Conservation (phyloP, 2,888 invertebrate genomes). For the Cephus pygmeus region DNA sequence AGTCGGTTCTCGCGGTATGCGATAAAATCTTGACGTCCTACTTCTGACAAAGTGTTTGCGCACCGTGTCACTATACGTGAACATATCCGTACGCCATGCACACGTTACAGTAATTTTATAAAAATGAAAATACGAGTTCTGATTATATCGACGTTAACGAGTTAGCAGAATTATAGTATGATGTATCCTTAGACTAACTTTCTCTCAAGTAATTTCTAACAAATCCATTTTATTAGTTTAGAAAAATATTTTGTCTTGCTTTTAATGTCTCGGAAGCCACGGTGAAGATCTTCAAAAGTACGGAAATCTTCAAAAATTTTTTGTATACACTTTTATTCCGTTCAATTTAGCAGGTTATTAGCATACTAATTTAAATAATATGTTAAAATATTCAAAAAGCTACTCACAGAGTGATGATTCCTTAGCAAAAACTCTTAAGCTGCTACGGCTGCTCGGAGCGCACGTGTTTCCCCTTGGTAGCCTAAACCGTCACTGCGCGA, state of each 20-base stretch:
- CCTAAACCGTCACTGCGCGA: slow-evolving; percentile 19
- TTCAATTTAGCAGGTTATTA: background rate
- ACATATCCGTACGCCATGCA: background rate
- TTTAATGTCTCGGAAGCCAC: background rate
- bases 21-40: slow-evolving; percentile 1
- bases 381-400: background rate
- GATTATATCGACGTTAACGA: background rate
- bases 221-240: background rate
- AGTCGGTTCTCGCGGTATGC: background rate
- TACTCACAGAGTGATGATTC: slow-evolving; percentile 12
- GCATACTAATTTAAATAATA: background rate
- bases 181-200: background rate
- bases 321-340: background rate
- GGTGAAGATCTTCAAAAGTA: background rate
- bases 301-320: background rate
- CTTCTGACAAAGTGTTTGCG: background rate
- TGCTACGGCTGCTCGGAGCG: slow-evolving; percentile 8
- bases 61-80: background rate
- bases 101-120: background rate
- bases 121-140: background rate
- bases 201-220: background rate
- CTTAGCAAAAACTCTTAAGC: background rate
- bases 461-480: slow-evolving; percentile 4
- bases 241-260: background rate
- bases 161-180: background rate